phyloP scores from a whole-genome alignment of 2,888 invertebrate genomes.

The Steinernema carpocapsae region DNA sequence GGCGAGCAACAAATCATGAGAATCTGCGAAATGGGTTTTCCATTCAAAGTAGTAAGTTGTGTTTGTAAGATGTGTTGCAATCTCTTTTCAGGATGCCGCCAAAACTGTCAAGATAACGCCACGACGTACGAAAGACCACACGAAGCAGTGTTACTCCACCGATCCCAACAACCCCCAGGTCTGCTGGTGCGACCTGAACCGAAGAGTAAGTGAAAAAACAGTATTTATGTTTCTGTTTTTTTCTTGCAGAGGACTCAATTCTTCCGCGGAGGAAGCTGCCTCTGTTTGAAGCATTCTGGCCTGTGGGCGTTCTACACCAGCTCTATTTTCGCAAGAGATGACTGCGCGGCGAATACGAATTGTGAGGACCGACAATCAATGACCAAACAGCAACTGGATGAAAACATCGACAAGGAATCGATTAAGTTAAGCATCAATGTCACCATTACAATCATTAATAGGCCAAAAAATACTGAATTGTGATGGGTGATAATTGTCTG shows the following conservation, averaged over 20 bases:
- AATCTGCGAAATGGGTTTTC: background rate
- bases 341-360: background rate
- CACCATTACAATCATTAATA: background rate
- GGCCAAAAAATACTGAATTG: background rate
- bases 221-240: no score
- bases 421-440: no score
- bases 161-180: background rate
- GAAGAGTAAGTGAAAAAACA: background rate
- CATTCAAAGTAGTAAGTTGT: background rate
- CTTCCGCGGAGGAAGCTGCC: background rate
- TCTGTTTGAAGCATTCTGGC: background rate
- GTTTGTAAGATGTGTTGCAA: background rate
- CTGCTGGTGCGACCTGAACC: background rate
- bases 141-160: background rate
- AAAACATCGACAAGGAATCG: background rate
- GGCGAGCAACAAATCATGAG: background rate
- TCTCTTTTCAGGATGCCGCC: background rate
- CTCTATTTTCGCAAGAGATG: background rate
- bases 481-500: no score
- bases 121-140: background rate
- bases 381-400: background rate
- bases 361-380: background rate
- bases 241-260: background rate
- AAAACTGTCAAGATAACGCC: background rate
- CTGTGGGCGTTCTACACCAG: background rate